Conservation (phyloP, 2,888 invertebrate genomes). For the Drosophila merina region DNA sequence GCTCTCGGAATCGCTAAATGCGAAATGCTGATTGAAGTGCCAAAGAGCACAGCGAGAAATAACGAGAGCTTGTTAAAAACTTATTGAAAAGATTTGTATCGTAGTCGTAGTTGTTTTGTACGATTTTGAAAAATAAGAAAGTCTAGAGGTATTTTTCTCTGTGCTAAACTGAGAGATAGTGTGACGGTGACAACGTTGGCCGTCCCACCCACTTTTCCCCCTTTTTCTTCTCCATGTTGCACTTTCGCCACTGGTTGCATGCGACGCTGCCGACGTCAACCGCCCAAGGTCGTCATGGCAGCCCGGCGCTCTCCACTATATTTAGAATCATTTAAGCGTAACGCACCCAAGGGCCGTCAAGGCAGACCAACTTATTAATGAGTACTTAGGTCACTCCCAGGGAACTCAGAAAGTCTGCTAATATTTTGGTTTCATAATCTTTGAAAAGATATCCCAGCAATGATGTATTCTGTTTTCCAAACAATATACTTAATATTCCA, state of each 20-base stretch:
- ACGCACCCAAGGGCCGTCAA: slow-evolving; percentile 32
- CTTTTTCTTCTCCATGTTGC: slow-evolving; percentile 31
- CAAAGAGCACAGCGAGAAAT: slow-evolving; percentile 9
- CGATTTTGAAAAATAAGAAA: too few relatives aligned
- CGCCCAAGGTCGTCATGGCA: slow-evolving; percentile 55
- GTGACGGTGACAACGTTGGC: neutral
- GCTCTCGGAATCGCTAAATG: slow-evolving; percentile 43
- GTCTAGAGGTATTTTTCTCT: neutral
- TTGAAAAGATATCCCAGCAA: too few relatives aligned
- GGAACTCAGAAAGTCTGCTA: neutral
- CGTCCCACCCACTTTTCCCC: slow-evolving; percentile 3
- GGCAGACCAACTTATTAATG: slow-evolving; percentile 29
- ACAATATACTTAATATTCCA: neutral
- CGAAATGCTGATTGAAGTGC: slow-evolving; percentile 38
- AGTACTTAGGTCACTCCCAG: slow-evolving; percentile 1
- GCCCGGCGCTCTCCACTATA: slow-evolving; percentile 46
- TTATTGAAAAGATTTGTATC: too few relatives aligned
- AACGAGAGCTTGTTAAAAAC: neutral
- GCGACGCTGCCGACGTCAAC: slow-evolving; percentile 39
- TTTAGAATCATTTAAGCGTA: slow-evolving; percentile 64
- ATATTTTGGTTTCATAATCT: too few relatives aligned
- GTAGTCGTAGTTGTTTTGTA: neutral
- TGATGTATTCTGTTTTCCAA: neutral
- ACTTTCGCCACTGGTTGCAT: slow-evolving; percentile 71
- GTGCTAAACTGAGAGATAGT: neutral